Evolutionary conservation across 2,797 vertebrate species (phyloP), one percentile per base, ranked within the genome.

Genomic region (Synanceia verrucosa): DNA sequence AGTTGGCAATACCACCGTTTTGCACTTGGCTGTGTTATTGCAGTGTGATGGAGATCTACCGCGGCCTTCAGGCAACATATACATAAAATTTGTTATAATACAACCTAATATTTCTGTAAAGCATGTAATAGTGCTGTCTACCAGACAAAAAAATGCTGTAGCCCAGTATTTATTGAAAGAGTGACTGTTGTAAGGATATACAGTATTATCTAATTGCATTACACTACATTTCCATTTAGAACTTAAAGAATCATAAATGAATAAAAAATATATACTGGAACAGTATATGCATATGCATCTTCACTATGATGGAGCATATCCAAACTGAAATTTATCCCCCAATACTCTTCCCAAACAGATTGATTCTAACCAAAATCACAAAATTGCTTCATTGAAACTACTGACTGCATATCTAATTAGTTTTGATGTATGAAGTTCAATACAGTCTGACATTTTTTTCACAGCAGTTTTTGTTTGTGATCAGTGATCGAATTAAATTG

Each of bases 361-460:
- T 80, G 63, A 73, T 70, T 72, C 37, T 28, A 43, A 71, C 41
- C 19, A 75, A 65, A 74, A 77, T 73, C 50, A 60, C 61, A 58
- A 65, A 73, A 73, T 59, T 61, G 51, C 60, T 78, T 62, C 52
- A 70, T 53, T 75, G 53, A 71, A 61, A 9, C 11, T 39, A 53
- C 59, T 55, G 51, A 72, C 56, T 76, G 68, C 70, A 81, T 46
- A 59, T 65, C 44, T 56, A 14, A 52, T 57, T 70, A 34, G 26
- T 31, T 37, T 72, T 78, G 65, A 64, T 63, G 51, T 41, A 63
- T 29, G 2, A 61, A 37, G 56, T 33, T 65, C 16, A 55, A 18
- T 56, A 16, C 4, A 26, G 44, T 61, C 39, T 59, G 10, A 57
- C 7, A 33, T n/a, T n/a, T n/a, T n/a, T n/a, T n/a, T n/a, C n/a